Evolutionary conservation across 1,140 invertebrate genomes (phyloP).

Genomic region (Triops cancriformis): DNA sequence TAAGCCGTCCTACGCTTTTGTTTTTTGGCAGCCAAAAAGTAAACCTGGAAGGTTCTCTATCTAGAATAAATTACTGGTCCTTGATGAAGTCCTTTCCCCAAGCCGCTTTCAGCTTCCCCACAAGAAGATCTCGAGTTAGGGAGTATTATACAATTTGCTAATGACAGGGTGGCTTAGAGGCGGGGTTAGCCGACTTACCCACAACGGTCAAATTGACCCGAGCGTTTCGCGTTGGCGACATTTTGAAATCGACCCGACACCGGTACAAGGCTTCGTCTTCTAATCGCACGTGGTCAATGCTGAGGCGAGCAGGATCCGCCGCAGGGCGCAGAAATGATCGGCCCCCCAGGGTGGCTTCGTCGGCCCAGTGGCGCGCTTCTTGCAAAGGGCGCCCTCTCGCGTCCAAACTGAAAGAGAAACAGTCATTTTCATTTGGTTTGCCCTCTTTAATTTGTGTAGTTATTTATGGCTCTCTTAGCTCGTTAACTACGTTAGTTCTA

Average conservation of each 20-base stretch:
- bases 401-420: constrained; percentile 29
- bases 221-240: constrained; percentile 74
- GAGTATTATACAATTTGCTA: background rate
- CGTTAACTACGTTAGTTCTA: background rate
- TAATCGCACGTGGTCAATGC: constrained; percentile 58
- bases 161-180: background rate
- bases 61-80: background rate
- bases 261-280: constrained; percentile 66
- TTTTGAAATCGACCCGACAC: constrained; percentile 74
- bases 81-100: background rate
- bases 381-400: constrained; percentile 22
- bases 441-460: background rate
- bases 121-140: background rate
- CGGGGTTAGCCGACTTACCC: constrained; percentile 49
- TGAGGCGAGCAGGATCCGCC: constrained; percentile 50
- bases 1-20: background rate
- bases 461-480: background rate
- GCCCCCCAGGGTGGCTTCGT: constrained; percentile 30
- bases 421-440: background rate
- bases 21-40: background rate
- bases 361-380: constrained; percentile 29
- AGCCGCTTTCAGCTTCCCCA: background rate
- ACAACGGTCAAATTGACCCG: constrained; percentile 74
- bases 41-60: background rate
- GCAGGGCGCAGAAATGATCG: constrained; percentile 38